Percentiles rank a stretch among this genome's conserved stretches.
Evolutionary conservation across 2,797 vertebrate species (phyloP).

Genomic region (Neoniphon sammara): DNA sequence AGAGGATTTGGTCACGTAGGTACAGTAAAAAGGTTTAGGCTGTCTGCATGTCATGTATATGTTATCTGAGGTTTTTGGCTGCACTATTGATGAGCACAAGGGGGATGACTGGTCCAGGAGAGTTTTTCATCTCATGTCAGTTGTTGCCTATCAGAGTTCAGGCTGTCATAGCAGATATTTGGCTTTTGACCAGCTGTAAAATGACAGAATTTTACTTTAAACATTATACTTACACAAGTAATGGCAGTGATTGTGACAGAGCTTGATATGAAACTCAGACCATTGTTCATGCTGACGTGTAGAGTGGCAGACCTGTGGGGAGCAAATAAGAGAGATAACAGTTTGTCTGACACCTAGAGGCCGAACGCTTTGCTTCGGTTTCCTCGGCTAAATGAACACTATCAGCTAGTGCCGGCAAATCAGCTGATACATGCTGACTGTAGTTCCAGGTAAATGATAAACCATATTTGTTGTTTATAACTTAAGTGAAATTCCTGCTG

Average conservation of each 20-base stretch:
- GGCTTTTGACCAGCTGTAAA: background rate
- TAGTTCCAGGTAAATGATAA: background rate
- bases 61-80: background rate
- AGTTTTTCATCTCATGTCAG: background rate
- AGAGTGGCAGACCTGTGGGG: constrained; percentile 90
- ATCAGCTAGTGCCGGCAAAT: background rate
- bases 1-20: background rate
- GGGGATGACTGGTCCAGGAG: background rate
- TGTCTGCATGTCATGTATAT: background rate
- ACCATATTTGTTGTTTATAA: background rate
- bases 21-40: background rate
- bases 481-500: background rate
- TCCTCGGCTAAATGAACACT: background rate
- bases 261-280: constrained; percentile 98
- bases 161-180: no score
- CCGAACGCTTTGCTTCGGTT: background rate
- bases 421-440: background rate
- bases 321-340: background rate
- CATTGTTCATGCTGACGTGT: constrained; percentile 98
- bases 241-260: constrained; percentile 95
- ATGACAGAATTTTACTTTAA: no score
- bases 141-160: background rate
- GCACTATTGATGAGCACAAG: background rate
- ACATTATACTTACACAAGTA: constrained; percentile 89
- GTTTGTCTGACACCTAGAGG: background rate